Evolutionary conservation across 2,113 vertebrate species (phyloP).

Genomic region (Cyprinodon brontotheroides): DNA sequence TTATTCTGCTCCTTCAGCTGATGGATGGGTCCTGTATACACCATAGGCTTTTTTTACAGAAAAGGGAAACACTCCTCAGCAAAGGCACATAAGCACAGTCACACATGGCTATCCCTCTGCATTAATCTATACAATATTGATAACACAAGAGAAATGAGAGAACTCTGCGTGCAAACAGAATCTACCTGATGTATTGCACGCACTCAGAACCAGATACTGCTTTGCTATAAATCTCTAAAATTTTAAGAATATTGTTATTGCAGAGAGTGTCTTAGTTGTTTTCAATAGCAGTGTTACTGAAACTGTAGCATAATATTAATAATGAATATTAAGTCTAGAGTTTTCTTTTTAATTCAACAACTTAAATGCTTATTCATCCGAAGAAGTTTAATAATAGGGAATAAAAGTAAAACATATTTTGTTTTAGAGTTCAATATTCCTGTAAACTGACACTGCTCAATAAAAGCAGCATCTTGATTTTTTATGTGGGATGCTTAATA

Average conservation of each 20-base stretch:
- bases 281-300: too few relatives aligned
- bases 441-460: too few relatives aligned
- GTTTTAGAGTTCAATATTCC: too few relatives aligned
- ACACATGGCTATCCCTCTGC: constrained; percentile 32
- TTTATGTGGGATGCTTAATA: too few relatives aligned
- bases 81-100: constrained; percentile 23
- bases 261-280: background rate
- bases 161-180: constrained; percentile 2
- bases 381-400: too few relatives aligned
- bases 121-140: constrained; percentile 49
- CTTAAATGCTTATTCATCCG: too few relatives aligned
- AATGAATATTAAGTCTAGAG: too few relatives aligned
- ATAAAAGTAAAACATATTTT: too few relatives aligned
- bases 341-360: too few relatives aligned
- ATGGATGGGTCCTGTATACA: constrained; percentile 58
- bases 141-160: constrained; percentile 13
- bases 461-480: too few relatives aligned
- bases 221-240: constrained; percentile 18
- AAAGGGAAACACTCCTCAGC: constrained; percentile 3
- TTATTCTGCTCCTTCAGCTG: constrained; percentile 71
- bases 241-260: constrained; percentile 19
- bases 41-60: constrained; percentile 20
- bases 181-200: constrained; percentile 14
- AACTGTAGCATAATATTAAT: too few relatives aligned
- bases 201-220: constrained; percentile 19